Base-by-base conservation (phyloP, 2,113 vertebrate species). In the Nipponia nippon region DNA sequence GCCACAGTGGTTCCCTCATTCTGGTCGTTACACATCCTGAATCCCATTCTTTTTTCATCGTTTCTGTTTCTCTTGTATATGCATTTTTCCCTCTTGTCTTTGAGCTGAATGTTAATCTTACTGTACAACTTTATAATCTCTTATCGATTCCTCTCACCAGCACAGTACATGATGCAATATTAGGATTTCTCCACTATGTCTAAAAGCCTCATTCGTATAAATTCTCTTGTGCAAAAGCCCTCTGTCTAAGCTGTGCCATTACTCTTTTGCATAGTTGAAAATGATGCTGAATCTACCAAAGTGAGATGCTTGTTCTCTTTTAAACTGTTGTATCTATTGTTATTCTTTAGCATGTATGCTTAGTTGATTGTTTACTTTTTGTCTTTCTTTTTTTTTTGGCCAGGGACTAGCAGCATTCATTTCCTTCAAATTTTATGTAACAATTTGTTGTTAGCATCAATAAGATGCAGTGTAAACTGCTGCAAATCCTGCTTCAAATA, bases 401-500 rank as follows among this genome's bases (percentile, higher is more conserved):
- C 25, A 40, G 27, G 38, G 40, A 56, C 26, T 46, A 69, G 34
- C 15, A 84, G n/a, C 66, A 80, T 79, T 91, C 9, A 61, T 81
- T 90, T 72, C 42, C 65, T 78, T 75, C 44, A 40, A 42, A 80
- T 79, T 90, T 77, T 72, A 29, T 58, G 29, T 65, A 66, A 30
- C 23, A 8, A 34, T 81, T 94, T 83, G 19, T n/a, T 94, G 59
- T 87, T 86, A 49, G 36, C 49, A 79, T 80, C 81, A 88, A 3
- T 53, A 61, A 88, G 63, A 83, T 72, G 56, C 56, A 86, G 15
- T 20, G 53, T 79, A 84, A 96, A 38, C 77, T 92, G 59, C 76
- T 93, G 73, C 53, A 96, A 97, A 96, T 91, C 89, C 89, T 82
- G 46, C 56, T 63, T 91, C 84, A 75, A 77, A 40, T 0, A 82